A percentile compares a stretch with the other conserved stretches of the same genome.
Evolutionary conservation across 2,113 vertebrate species (phyloP).

Genomic region (Gopherus evgoodei): DNA sequence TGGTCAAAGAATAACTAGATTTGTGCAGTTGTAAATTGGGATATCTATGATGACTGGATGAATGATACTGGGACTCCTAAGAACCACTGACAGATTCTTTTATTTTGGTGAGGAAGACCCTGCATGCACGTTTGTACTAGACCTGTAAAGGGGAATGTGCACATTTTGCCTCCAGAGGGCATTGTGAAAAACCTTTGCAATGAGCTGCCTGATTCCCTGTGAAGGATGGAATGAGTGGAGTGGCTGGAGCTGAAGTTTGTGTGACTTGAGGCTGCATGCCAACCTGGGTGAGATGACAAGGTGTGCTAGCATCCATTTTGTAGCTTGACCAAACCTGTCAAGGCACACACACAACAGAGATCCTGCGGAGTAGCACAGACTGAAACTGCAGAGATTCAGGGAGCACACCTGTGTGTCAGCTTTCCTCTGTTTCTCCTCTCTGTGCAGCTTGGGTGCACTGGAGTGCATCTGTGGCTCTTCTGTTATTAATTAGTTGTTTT

Average conservation of each 20-base stretch:
- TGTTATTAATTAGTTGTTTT: neutral
- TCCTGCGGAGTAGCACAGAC: slow-evolving; percentile 14
- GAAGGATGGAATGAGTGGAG: slow-evolving; percentile 44
- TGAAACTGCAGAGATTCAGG: neutral
- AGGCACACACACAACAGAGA: slow-evolving; percentile 10
- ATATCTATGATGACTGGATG: neutral
- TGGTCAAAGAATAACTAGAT: too few species aligned
- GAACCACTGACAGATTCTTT: neutral
- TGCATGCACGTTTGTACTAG: neutral
- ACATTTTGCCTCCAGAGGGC: neutral
- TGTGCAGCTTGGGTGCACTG: neutral
- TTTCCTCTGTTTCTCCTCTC: neutral
- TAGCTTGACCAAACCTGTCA: slow-evolving; percentile 6
- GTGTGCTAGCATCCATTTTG: slow-evolving; percentile 45
- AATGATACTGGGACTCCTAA: neutral
- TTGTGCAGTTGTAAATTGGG: neutral
- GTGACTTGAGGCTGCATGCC: slow-evolving; percentile 36
- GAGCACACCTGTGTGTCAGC: neutral
- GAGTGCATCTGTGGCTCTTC: neutral
- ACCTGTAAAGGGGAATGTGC: neutral
- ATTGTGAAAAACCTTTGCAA: slow-evolving; percentile 17
- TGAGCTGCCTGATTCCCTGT: neutral
- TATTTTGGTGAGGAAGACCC: neutral
- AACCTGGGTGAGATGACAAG: neutral
- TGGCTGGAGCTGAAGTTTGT: slow-evolving; percentile 36